Base-by-base conservation (phyloP, 2,113 vertebrate genomes). In the Saguinus imperator region DNA sequence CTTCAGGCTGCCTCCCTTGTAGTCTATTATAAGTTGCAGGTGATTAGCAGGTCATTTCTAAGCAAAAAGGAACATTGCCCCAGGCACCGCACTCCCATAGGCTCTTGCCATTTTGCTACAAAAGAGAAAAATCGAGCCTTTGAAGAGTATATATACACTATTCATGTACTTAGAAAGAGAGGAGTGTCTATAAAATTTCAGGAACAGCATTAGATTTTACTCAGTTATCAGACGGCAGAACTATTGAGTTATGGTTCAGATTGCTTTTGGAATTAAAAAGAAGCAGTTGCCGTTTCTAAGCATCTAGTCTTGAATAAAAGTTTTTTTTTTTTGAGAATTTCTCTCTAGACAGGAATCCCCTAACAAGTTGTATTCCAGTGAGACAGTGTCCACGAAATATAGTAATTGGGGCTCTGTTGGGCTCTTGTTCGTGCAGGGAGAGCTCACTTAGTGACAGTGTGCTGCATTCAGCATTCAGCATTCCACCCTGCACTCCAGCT, bases 11-110 rank as follows among this genome's bases (percentile, higher is more conserved):
- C 77, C 48, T n/a, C 32, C 94, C 96, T 84, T 82, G 90, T 94
- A 82, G 88, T 96, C 81, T 72, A 58, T 81, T 91, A 87, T 84
- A 76, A 89, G 92, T 96, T 43, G 72, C 91, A 93, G 96, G 97
- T 97, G 95, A 98, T 98, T 96, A 97, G 97, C 96, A 70, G 91
- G 95, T 91, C 77, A 40, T 87, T 94, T 98, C 93, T 85, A 88
- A 97, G 92, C 77, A 0, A 13, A 87, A 77, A 89, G 61, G 85
- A 95, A 82, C 96, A 94, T 97, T 43, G 97, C 98, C 95, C 85
- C 92, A 11, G 97, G 97, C 98, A 40, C 37, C 0, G 1, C 58
- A 29, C 84, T 97, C 98, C 97, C 97, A 91, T 89, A 57, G 96
- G 96, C 97, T 64, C 97, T 73, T 73, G 90, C 91, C 92, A 68